Conservation (phyloP, 2,888 invertebrate species). For the Arge pagana region DNA sequence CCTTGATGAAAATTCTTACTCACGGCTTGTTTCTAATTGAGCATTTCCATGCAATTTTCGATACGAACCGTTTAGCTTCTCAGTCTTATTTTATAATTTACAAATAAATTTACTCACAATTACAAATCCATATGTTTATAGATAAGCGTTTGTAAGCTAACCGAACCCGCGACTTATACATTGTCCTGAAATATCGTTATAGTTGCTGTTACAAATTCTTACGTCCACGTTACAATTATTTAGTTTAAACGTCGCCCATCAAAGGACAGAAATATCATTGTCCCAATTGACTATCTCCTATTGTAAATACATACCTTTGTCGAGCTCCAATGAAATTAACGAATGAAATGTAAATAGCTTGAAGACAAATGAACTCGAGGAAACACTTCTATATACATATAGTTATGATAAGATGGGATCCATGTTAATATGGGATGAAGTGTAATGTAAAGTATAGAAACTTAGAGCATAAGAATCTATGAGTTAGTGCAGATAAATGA, state of each 20-base stretch:
- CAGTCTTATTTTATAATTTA: slow-evolving; percentile 8
- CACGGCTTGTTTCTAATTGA: background rate
- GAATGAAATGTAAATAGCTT: slow-evolving; percentile 26
- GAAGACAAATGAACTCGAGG: slow-evolving; percentile 32
- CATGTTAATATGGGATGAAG: slow-evolving; percentile 46
- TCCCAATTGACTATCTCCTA: slow-evolving; percentile 39
- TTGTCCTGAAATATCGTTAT: slow-evolving; percentile 7
- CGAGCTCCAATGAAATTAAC: slow-evolving; percentile 40
- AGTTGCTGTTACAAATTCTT: slow-evolving; percentile 1
- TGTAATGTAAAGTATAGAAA: slow-evolving; percentile 49
- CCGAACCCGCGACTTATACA: background rate
- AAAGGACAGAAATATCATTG: slow-evolving; percentile 32
- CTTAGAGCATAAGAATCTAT: slow-evolving; percentile 25
- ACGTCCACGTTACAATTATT: slow-evolving; percentile 39
- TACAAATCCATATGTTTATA: slow-evolving; percentile 7
- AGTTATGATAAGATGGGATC: slow-evolving; percentile 45
- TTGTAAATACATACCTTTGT: slow-evolving; percentile 51
- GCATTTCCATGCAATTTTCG: slow-evolving; percentile 3
- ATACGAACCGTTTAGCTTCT: background rate
- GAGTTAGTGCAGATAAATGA: slow-evolving; percentile 17
- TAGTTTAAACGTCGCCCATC: slow-evolving; percentile 40
- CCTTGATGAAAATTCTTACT: slow-evolving; percentile 4
- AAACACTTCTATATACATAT: slow-evolving; percentile 30
- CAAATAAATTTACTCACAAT: slow-evolving; percentile 2
- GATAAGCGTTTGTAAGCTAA: no score